Evolutionary conservation across 2,888 invertebrate genomes (phyloP), one percentile per base, ranked within the genome.

Genomic region (Thumatha senex): DNA sequence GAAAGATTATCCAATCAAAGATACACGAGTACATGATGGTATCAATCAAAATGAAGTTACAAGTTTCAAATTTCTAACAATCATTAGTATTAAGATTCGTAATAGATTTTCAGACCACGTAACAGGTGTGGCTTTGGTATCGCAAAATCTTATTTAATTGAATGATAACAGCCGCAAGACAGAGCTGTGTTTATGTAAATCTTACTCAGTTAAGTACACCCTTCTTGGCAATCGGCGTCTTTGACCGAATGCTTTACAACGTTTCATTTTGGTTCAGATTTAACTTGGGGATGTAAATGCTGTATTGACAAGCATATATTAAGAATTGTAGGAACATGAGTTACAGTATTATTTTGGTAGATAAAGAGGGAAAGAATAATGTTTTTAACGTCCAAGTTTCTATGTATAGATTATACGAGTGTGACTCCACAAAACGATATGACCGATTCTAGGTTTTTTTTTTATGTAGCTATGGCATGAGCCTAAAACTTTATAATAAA

Each of bases 111-210:
- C 49, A 69, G 63, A 63, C 66, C 58, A 67, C 64, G 63, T 71
- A 80, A 72, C 82, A 85, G 84, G 82, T 85, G 82, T 82, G 72
- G 62, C 78, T 77, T 78, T 67, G 67, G 78, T 81, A 83, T 82
- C 76, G 71, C 82, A 76, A 86, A 87, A 87, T 88, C 87, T 86
- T 84, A 86, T 87, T 81, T 89, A 89, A 90, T 89, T 89, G 84
- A 90, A 89, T 85, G 82, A 90, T 88, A 89, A 90, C 84, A 89
- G 78, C 86, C 89, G 79, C 84, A 84, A 89, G 89, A 86, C 74
- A 82, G 73, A 72, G 70, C 74, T 76, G 78, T 87, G 85, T 88
- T 89, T 89, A 88, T 87, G 88, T 84, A 84, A 88, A 89, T 90
- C 86, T 82, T 73, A 83, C 81, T 86, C 76, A 72, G 84, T 82